Evolutionary conservation across 2,888 invertebrate genomes (phyloP), one percentile per base, ranked within the genome.

Genomic region (Caenorhabditis drosophilae): DNA sequence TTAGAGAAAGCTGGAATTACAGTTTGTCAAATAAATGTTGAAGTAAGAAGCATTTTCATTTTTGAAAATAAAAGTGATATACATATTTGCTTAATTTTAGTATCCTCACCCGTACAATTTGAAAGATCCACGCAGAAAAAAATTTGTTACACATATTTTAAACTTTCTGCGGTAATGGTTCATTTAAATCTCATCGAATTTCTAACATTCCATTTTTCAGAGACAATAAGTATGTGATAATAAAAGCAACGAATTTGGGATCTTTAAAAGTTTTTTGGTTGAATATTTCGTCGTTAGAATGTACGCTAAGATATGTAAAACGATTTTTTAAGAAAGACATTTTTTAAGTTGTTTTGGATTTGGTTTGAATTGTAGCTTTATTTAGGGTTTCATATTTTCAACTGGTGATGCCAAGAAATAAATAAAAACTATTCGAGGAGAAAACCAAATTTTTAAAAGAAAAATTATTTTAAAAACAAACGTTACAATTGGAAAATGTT

Each of bases 11-110:
- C 54, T n/a, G 59, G 58, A 15, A 55, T 64, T 2, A 55, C 54
- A 26, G 47, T 64, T 6, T 64, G 64, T 34, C 64, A 64, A 16
- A 59, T 64, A 20, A 64, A 64, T 22, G 49, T 64, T 34, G 55
- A 52, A 46, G 60, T 60, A 38, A 36, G 6, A n/a, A 18, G 9
- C 6, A 23, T 22, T 20, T n/a, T n/a, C n/a, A n/a, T n/a, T n/a
- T n/a, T n/a, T n/a, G n/a, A n/a, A n/a, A n/a, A n/a, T n/a, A n/a
- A n/a, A n/a, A n/a, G n/a, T n/a, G n/a, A n/a, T n/a, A n/a, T n/a
- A n/a, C n/a, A n/a, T n/a, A n/a, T n/a, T n/a, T n/a, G n/a, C 7
- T n/a, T 6, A 27, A 34, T 31, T 51, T 41, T 41, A 61, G 51
- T 55, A 55, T 36, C 61, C 54, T 27, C 34, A 50, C 16, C 51